These are phyloP conservation scores for Lithobates sylvaticus DNA, from an alignment of 2,797 vertebrate genomes.

Conservation along the genomic window DNA sequence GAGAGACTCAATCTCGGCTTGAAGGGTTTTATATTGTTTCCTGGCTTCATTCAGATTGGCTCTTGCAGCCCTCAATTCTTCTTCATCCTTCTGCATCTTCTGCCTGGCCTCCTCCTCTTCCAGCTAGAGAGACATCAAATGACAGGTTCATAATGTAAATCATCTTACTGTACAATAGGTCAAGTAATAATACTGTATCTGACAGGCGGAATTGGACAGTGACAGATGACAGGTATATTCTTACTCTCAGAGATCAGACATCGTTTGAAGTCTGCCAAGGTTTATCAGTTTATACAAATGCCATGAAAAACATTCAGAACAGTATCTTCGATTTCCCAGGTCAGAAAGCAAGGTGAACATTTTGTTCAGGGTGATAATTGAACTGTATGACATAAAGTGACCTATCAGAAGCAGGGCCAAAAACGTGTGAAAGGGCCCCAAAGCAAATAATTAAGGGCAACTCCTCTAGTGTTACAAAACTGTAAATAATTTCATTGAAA, in stretches of 20 bases:
- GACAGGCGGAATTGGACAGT: slow-evolving; percentile 26
- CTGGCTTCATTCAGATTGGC: slow-evolving; percentile 89
- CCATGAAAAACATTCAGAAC: not conserved
- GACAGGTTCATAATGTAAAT: slow-evolving; percentile 33
- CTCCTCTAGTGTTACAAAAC: no score
- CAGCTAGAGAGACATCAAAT: slow-evolving; percentile 65
- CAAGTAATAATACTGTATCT: slow-evolving; percentile 10
- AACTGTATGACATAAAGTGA: no score
- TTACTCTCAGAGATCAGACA: not conserved
- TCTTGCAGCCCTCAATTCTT: slow-evolving; percentile 85
- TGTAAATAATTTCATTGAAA: no score
- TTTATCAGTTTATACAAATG: not conserved
- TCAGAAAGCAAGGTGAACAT: not conserved
- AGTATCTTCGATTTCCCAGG: not conserved
- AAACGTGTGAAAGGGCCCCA: no score
- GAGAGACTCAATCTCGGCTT: slow-evolving; percentile 92
- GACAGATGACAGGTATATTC: slow-evolving; percentile 1
- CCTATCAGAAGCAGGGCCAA: no score
- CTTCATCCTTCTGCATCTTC: slow-evolving; percentile 85
- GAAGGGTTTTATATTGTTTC: slow-evolving; percentile 89
- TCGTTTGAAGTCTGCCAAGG: not conserved
- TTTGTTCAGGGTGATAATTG: no score
- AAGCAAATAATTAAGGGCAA: no score
- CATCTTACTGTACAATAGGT: slow-evolving; percentile 13
- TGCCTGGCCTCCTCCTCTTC: slow-evolving; percentile 79